These are phyloP conservation scores for Hypercompe scribonia DNA, from an alignment of 2,888 invertebrate genomes.

Conservation along the genomic window DNA sequence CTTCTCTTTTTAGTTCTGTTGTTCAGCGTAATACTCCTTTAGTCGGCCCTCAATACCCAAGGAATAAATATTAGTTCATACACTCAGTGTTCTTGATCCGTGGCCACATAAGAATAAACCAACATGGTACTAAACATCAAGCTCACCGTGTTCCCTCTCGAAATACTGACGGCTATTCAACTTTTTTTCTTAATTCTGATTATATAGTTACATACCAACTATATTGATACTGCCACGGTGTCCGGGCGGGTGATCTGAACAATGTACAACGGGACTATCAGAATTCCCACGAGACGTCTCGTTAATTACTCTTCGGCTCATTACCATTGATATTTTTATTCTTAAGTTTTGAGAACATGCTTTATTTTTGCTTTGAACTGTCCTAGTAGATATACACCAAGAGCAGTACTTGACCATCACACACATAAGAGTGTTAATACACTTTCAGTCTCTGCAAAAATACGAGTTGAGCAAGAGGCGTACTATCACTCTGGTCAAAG, in stretches of 20 bases:
- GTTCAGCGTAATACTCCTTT: too few species aligned
- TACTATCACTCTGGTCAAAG: too few species aligned
- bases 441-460: too few species aligned
- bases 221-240: conserved; percentile 34
- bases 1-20: too few species aligned
- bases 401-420: too few species aligned
- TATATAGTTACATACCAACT: conserved; percentile 12
- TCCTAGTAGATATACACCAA: too few species aligned
- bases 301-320: conserved; percentile 12
- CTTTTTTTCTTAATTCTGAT: conserved; percentile 6
- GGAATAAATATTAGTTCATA: too few species aligned
- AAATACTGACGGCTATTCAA: conserved; percentile 9
- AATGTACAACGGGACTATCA: conserved; percentile 8
- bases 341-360: neutral
- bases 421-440: too few species aligned
- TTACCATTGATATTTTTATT: conserved; percentile 1
- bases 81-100: too few species aligned
- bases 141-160: neutral
- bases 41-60: too few species aligned
- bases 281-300: conserved; percentile 9
- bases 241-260: neutral
- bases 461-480: too few species aligned
- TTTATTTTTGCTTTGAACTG: neutral
- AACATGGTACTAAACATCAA: neutral
- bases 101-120: too few species aligned